phyloP scores from a whole-genome alignment of 2,888 invertebrate species.

The Tachina grossa region DNA sequence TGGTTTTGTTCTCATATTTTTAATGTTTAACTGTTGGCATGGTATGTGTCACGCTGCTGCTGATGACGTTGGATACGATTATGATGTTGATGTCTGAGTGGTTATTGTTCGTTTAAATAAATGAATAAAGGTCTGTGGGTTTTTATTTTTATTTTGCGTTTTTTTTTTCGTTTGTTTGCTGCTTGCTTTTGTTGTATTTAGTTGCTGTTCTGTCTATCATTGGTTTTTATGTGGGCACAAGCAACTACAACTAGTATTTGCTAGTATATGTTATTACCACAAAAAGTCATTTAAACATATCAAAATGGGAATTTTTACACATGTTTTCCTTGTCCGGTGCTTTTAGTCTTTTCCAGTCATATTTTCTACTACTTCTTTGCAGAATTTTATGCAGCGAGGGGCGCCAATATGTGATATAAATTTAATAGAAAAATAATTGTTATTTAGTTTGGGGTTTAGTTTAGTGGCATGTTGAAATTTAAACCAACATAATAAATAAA shows the following conservation, averaged over 20 bases:
- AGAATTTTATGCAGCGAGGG: constrained; percentile 17
- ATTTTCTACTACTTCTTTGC: background rate
- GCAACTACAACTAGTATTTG: constrained; percentile 31
- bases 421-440: constrained; percentile 64
- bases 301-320: constrained; percentile 71
- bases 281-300: constrained; percentile 70
- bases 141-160: background rate
- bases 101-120: constrained; percentile 65
- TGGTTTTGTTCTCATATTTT: constrained; percentile 10
- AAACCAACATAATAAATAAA: constrained; percentile 20
- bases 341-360: background rate
- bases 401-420: constrained; percentile 51
- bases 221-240: constrained; percentile 60
- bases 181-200: constrained; percentile 9
- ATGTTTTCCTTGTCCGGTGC: constrained; percentile 53
- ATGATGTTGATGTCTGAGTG: constrained; percentile 65
- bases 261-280: constrained; percentile 57
- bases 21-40: background rate
- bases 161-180: constrained; percentile 1
- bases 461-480: constrained; percentile 48
- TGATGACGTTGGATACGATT: constrained; percentile 42
- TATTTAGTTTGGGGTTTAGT: constrained; percentile 59
- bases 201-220: constrained; percentile 54
- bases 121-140: constrained; percentile 57
- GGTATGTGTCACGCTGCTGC: constrained; percentile 28